Evolutionary conservation across 1,140 invertebrate species (phyloP).

Genomic region (Venturia canescens): DNA sequence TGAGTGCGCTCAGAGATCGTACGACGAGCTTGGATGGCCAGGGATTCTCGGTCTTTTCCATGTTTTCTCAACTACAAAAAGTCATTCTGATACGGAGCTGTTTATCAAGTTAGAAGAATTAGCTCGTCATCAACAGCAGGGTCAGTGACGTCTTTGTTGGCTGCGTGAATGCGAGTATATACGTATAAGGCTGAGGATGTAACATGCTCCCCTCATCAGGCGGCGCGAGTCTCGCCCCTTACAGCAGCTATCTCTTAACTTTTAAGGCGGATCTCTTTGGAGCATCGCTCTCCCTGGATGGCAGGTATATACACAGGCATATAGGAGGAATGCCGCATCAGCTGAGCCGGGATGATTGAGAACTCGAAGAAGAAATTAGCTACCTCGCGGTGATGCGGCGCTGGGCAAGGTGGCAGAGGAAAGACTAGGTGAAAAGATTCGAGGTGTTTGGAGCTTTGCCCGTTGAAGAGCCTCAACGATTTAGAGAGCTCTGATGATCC

Average conservation of each 20-base stretch:
- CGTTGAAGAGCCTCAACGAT: background rate
- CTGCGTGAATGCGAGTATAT: background rate
- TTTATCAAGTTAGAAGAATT: background rate
- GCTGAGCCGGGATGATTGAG: conserved; percentile 36
- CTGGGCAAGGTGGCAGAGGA: conserved; percentile 14
- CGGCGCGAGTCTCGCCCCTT: conserved; percentile 36
- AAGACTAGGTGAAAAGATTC: conserved; percentile 29
- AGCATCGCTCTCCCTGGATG: conserved; percentile 11
- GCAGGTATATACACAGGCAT: conserved; percentile 13
- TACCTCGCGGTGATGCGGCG: conserved; percentile 10
- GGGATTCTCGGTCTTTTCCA: background rate
- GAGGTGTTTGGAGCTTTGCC: background rate
- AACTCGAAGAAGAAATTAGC: conserved; percentile 41
- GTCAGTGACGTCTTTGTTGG: conserved; percentile 30
- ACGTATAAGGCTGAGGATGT: background rate
- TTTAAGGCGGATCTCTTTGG: conserved; percentile 13
- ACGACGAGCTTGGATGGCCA: background rate
- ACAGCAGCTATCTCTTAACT: conserved; percentile 5
- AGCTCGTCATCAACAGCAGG: background rate
- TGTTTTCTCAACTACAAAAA: background rate
- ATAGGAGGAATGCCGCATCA: background rate
- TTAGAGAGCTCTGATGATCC: background rate
- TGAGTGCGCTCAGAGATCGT: background rate
- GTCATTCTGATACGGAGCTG: background rate
- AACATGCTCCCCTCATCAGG: conserved; percentile 7